Conservation (phyloP, 1,140 invertebrate genomes). For the Zelostemma sp. region DNA sequence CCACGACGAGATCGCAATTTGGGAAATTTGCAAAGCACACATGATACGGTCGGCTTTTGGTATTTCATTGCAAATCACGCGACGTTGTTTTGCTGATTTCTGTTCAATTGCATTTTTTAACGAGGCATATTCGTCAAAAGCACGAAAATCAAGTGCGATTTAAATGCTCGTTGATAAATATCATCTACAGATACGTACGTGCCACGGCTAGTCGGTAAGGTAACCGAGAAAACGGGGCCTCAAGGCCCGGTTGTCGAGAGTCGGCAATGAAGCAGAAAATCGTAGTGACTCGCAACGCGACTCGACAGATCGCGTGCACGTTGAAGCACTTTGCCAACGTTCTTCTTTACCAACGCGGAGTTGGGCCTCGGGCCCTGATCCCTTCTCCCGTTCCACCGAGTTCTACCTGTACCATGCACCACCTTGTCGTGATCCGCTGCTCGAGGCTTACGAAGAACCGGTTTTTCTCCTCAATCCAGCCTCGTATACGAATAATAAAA, state of each 20-base stretch:
- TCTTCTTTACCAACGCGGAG: slow-evolving; percentile 53
- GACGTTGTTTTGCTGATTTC: too few species aligned
- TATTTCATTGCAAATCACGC: too few species aligned
- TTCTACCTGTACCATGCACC: too few species aligned
- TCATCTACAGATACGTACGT: too few species aligned
- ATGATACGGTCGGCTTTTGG: too few species aligned
- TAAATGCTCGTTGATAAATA: too few species aligned
- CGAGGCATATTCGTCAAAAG: too few species aligned
- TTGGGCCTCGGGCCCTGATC: slow-evolving; percentile 22
- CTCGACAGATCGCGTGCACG: slow-evolving; percentile 41
- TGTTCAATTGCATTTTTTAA: too few species aligned
- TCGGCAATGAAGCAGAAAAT: slow-evolving; percentile 36
- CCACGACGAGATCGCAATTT: too few species aligned
- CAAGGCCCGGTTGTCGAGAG: slow-evolving; percentile 13
- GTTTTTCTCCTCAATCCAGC: slow-evolving; percentile 36
- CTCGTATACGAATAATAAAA: slow-evolving; percentile 23
- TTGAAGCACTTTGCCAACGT: background rate
- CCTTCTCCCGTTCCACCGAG: too few species aligned
- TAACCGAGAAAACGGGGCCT: slow-evolving; percentile 13
- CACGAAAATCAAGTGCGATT: too few species aligned
- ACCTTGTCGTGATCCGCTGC: slow-evolving; percentile 17
- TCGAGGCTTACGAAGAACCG: slow-evolving; percentile 38
- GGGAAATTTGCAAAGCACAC: too few species aligned
- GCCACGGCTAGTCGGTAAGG: slow-evolving; percentile 17
- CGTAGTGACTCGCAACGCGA: slow-evolving; percentile 1